These are phyloP conservation scores for Halocynthia aurantium DNA, from an alignment of 23 tunicate genomes.

Conservation along the genomic window DNA sequence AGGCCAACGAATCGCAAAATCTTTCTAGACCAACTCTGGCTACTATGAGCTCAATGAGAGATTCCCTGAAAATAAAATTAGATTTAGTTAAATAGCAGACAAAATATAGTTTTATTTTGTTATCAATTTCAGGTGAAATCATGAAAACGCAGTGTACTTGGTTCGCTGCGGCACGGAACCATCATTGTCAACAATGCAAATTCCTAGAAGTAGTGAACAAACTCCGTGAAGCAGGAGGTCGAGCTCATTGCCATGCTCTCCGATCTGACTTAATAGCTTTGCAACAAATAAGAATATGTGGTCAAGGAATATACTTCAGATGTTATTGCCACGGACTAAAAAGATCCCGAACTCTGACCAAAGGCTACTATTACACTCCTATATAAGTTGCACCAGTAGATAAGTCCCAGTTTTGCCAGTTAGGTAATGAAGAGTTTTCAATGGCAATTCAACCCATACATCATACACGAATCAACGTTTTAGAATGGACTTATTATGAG, in stretches of 20 bases:
- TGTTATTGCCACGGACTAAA: background rate
- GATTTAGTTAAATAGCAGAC: background rate
- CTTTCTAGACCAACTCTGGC: constrained; percentile 79
- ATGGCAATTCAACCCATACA: too few species aligned
- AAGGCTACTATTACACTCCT: too few species aligned
- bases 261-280: constrained; percentile 72
- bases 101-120: background rate
- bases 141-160: constrained; percentile 28
- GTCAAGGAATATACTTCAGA: background rate
- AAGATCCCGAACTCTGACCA: constrained; percentile 1
- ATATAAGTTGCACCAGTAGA: too few species aligned
- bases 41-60: constrained; percentile 61
- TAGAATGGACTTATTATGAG: too few species aligned
- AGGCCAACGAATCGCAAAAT: constrained; percentile 50
- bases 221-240: constrained; percentile 69
- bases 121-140: background rate
- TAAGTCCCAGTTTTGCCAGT: too few species aligned
- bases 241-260: constrained; percentile 61
- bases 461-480: too few species aligned
- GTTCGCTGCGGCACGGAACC: constrained; percentile 71
- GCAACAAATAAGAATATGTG: background rate
- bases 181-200: constrained; percentile 87
- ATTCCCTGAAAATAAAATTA: constrained; percentile 30
- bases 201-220: constrained; percentile 79
- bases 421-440: too few species aligned